phyloP scores from a whole-genome alignment of 2,888 invertebrate species.

The Lepidochrysops patricia region DNA sequence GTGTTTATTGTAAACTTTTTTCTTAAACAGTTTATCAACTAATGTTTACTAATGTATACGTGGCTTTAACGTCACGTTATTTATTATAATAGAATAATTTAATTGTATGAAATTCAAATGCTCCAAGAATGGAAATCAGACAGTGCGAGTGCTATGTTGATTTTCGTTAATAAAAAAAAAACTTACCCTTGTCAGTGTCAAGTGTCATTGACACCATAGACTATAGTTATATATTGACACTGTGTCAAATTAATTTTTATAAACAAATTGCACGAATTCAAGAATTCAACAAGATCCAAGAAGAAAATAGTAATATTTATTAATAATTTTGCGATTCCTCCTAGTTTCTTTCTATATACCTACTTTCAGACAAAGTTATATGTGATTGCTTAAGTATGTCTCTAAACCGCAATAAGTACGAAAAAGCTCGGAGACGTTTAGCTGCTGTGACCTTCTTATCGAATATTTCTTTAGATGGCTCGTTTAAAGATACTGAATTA shows the following conservation, averaged over 20 bases:
- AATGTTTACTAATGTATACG: too few relatives aligned
- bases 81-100: too few relatives aligned
- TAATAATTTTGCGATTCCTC: neutral
- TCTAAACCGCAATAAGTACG: conserved; percentile 60
- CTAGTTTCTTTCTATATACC: neutral
- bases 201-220: neutral
- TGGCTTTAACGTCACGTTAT: too few relatives aligned
- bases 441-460: conserved; percentile 95
- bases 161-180: neutral
- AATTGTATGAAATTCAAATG: too few relatives aligned
- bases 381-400: conserved; percentile 34
- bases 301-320: neutral
- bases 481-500: conserved; percentile 80
- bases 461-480: conserved; percentile 95
- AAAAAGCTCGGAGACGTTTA: conserved; percentile 87
- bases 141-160: too few relatives aligned
- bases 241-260: neutral
- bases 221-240: too few relatives aligned
- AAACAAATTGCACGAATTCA: too few relatives aligned
- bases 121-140: too few relatives aligned
- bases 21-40: too few relatives aligned
- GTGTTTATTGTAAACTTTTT: too few relatives aligned
- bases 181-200: neutral
- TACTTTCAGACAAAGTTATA: neutral
- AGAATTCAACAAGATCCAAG: too few relatives aligned